Base-by-base conservation (phyloP, 2,888 invertebrate genomes). In the Lacanobia wlatinum region DNA sequence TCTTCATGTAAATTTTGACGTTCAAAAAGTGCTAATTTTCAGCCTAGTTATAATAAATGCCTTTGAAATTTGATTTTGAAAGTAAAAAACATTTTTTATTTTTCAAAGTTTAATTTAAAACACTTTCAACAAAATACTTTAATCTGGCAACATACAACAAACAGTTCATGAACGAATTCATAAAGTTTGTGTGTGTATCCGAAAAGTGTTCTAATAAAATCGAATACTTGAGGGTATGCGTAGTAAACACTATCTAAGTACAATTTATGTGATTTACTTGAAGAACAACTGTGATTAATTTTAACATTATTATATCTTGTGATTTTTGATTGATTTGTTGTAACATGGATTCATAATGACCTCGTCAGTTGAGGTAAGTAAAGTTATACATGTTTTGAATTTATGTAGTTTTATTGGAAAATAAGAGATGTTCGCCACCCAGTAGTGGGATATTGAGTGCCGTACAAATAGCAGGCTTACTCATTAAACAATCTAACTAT, bases 321-420 rank as follows among this genome's bases (percentile, higher is more conserved):
- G 8, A 53, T 38, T 52, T 18, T 60, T 46, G 10, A 46, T 34
- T 28, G 23, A 18, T 28, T 66, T 2, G 14, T 9, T 2, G 10
- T 40, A 65, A 61, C 58, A 83, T 85, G 84, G 78, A 40, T 50
- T 66, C 34, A 84, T 16, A 58, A 85, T 85, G 85, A 85, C 65
- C 72, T 70, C 70, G 10, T 48, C 85, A 28, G 76, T 82, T 58
- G 85, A 85, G 78, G 85, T 85, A 16, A 85, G 85, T 82, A 38
- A 18, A n/a, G 18, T 21, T 8, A 46, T 48, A 62, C 9, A 52
- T 23, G 1, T 16, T 21, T 8, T 2, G 9, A 16, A 16, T 60
- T 8, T 43, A 16, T 12, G 21, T 9, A 21, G 3, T 5, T 14
- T 38, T 40, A 14, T 23, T 53, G 2, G 2, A 0, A 23, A 23